phyloP scores from a whole-genome alignment of 37 sponge, comb jelly and placozoan genomes.

The Chondrosia reniformis region DNA sequence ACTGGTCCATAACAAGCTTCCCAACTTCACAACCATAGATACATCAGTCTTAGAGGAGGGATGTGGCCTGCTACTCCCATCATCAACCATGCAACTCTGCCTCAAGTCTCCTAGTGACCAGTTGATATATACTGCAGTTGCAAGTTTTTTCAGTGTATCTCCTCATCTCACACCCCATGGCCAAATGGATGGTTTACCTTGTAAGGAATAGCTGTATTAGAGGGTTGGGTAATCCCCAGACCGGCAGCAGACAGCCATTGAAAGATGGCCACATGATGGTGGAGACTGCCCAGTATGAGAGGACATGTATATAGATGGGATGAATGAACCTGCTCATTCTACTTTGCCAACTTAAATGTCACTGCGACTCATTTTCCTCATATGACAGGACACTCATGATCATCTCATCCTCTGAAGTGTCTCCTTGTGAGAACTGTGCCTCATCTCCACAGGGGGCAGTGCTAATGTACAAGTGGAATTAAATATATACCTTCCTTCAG shows the following conservation, averaged over 20 bases:
- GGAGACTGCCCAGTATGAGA: constrained; percentile 91
- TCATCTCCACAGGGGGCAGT: constrained; percentile 97
- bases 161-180: too few relatives aligned
- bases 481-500: constrained; percentile 46
- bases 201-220: too few relatives aligned
- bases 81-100: too few relatives aligned
- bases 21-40: too few relatives aligned
- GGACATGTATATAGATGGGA: constrained; percentile 81
- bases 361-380: constrained; percentile 95
- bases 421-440: constrained; percentile 81
- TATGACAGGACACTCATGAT: constrained; percentile 64
- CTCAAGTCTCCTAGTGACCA: too few relatives aligned
- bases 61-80: too few relatives aligned
- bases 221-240: too few relatives aligned
- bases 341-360: constrained; percentile 90
- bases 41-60: too few relatives aligned
- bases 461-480: constrained; percentile 92
- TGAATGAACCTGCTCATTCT: constrained; percentile 90
- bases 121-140: too few relatives aligned
- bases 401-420: constrained; percentile 20
- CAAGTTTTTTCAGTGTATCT: too few relatives aligned
- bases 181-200: too few relatives aligned
- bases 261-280: constrained; percentile 94
- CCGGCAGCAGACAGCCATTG: constrained; percentile 95
- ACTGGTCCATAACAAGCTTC: too few relatives aligned